Base-by-base conservation (phyloP, 2,797 vertebrate genomes). In the Gorsachius magnificus region DNA sequence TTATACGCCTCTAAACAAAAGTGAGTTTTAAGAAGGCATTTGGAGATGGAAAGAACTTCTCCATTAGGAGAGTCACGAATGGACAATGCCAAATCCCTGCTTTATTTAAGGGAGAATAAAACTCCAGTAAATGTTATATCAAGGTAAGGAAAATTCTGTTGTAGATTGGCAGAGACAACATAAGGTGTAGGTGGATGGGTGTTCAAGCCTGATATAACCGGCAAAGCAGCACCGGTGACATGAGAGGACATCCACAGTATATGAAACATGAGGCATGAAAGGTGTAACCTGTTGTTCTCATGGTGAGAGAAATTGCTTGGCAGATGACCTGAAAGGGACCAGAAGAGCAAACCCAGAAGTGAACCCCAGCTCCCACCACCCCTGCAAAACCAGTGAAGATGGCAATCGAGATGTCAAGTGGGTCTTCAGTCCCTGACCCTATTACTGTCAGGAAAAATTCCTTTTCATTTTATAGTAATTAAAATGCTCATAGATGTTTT, bases 401-500 rank as follows among this genome's bases (percentile, higher is more conserved):
- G 43, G n/a, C 35, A 76, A 33, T 0, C 14, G 43, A 91, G 14
- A 33, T 38, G 51, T 74, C 74, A 90, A 29, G 26, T 1, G 72
- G 54, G 83, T 65, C 86, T 87, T 58, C 20, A 78, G 63, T 87
- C 64, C 61, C 12, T 58, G 38, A 25, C 57, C 61, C 53, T 82
- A 4, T 38, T 75, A 41, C 45, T 78, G 56, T 43, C 60, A 91
- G 53, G 33, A 83, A 87, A 95, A 58, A 66, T n/a, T 43, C 54
- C 17, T 87, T 90, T 96, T 80, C 68, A 80, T 66, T 94, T 83
- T 81, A 78, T 33, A 71, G 50, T 63, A 96, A 97, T 95, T 96
- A 97, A 96, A 95, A 93, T 76, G 46, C 72, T 94, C 86, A 65
- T 77, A 82, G 92, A 80, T 93, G 64, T 95, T 96, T 96, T 95